Evolutionary conservation across 1,140 invertebrate species (phyloP).

Genomic region (Magallana ariakensis): DNA sequence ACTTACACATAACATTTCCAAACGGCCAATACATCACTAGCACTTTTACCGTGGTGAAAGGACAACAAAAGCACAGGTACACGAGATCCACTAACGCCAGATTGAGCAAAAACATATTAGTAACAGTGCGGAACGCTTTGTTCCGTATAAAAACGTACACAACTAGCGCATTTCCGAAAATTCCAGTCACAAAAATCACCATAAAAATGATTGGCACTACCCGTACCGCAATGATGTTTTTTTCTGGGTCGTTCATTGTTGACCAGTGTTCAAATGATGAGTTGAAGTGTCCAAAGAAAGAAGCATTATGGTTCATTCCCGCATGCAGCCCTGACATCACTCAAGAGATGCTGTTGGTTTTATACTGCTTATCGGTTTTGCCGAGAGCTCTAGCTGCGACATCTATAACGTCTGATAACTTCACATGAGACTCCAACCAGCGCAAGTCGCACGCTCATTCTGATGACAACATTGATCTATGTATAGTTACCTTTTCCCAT

Average conservation of each 20-base stretch:
- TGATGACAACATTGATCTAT: not conserved
- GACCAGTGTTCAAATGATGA: not conserved
- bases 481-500: not conserved
- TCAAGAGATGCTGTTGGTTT: not conserved
- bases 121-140: conserved; percentile 93
- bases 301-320: conserved; percentile 12
- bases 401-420: not conserved
- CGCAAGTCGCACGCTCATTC: not conserved
- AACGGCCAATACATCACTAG: conserved; percentile 87
- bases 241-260: conserved; percentile 13
- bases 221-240: not conserved
- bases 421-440: not conserved
- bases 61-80: conserved; percentile 96
- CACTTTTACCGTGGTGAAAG: conserved; percentile 80
- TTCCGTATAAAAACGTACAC: conserved; percentile 89
- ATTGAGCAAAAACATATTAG: conserved; percentile 92
- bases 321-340: conserved; percentile 6
- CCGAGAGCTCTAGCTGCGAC: conserved; percentile 20
- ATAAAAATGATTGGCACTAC: conserved; percentile 90
- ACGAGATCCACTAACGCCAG: conserved; percentile 93
- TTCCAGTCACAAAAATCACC: conserved; percentile 90
- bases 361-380: conserved; percentile 10
- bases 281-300: conserved; percentile 8
- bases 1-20: conserved; percentile 89
- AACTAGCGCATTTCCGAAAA: conserved; percentile 92